Evolutionary conservation across 2,888 invertebrate genomes (phyloP), one percentile per base, ranked within the genome.

Genomic region (Pyralis farinalis): DNA sequence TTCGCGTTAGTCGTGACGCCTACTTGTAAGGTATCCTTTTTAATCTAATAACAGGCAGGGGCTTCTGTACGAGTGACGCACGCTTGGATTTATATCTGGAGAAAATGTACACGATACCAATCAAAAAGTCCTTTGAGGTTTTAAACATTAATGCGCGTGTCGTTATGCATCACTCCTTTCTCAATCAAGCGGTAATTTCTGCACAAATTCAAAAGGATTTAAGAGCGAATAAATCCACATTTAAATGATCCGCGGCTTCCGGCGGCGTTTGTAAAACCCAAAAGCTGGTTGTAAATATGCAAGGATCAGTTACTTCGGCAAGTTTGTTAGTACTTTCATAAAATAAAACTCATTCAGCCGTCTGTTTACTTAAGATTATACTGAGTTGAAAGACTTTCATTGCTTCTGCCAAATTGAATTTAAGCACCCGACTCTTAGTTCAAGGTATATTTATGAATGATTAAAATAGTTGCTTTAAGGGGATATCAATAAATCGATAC

Each of bases 31-130:
- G 71, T 49, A 46, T 63, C 58, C 27, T 27, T 46, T 60, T 50
- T 73, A 76, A 79, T 79, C 77, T 70, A 74, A 76, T 79, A 62
- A 44, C 43, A 12, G 29, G 21, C 44, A 57, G 54, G 42, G 79
- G 79, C 75, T 80, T 78, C 78, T 28, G 44, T 42, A 44, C 44
- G 8, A 27, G 31, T 48, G 25, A 51, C 55, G 52, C 46, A 46
- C n/a, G n/a, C n/a, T 52, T 42, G 45, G 47, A 46, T 46, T 44
- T 46, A 42, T 43, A 31, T 34, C 43, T 20, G 36, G 12, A 20
- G 31, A 28, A 36, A 44, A 36, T 39, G 37, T 43, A 21, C 34
- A 43, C 43, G 35, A 37, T 37, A 40, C 30, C 8, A 11, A 10
- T 8, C 3, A 25, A 40, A 43, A 40, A 16, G 16, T 38, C 28